These are phyloP conservation scores for Porphyrio hochstetteri DNA, from an alignment of 2,113 vertebrate genomes.

Conservation along the genomic window DNA sequence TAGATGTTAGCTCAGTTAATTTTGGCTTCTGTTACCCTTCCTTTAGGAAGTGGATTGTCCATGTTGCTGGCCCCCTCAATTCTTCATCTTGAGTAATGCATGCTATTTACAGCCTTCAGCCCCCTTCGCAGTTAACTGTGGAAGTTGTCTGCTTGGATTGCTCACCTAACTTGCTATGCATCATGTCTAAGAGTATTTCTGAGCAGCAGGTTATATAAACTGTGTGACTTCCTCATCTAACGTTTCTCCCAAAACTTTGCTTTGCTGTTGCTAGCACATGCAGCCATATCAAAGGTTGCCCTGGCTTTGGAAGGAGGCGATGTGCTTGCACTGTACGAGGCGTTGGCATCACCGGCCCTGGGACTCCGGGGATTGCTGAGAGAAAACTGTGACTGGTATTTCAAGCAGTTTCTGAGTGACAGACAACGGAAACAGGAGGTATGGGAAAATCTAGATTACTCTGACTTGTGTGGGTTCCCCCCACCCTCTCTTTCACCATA, in stretches of 20 bases:
- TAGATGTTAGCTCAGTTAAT: neutral
- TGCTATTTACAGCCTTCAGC: neutral
- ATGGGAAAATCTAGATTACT: neutral
- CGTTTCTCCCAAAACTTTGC: neutral
- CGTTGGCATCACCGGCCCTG: slow-evolving; percentile 80
- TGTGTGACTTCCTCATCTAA: neutral
- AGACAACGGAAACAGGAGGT: slow-evolving; percentile 88
- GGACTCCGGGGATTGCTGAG: slow-evolving; percentile 81
- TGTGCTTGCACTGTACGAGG: slow-evolving; percentile 74
- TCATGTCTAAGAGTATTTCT: neutral
- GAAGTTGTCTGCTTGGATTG: neutral
- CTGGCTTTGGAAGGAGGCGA: slow-evolving; percentile 80
- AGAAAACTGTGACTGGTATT: slow-evolving; percentile 93
- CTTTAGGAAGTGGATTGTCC: neutral
- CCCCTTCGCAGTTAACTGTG: neutral
- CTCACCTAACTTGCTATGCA: neutral
- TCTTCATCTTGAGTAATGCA: neutral
- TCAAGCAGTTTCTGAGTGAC: slow-evolving; percentile 88
- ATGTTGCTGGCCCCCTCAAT: rapidly evolving
- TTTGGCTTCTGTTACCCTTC: neutral
- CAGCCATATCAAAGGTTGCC: slow-evolving; percentile 80
- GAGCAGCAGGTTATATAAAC: neutral
- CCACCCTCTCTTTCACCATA: neutral
- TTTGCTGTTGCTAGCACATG: slow-evolving; percentile 74
- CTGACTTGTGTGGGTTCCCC: neutral